phyloP scores from a whole-genome alignment of 1,140 invertebrate genomes.

The Papilio polyxenes region DNA sequence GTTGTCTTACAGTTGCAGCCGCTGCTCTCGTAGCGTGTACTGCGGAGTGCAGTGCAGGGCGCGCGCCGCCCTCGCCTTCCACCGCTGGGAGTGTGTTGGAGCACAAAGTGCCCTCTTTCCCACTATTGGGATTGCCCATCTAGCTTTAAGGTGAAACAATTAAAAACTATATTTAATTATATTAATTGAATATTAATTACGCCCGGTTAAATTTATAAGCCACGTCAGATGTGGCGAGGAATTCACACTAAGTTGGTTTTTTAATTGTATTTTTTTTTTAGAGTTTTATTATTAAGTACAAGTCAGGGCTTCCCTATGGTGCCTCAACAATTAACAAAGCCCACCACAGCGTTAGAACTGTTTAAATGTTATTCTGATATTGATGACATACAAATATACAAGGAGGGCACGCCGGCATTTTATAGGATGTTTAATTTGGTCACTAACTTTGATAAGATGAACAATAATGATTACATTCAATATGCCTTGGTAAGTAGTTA shows the following conservation, averaged over 20 bases:
- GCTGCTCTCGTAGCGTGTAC: slow-evolving; percentile 84
- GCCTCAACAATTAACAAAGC: slow-evolving; percentile 40
- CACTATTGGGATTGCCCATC: slow-evolving; percentile 88
- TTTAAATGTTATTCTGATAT: slow-evolving; percentile 59
- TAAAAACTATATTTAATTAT: neutral
- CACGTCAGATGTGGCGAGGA: too few relatives aligned
- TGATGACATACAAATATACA: slow-evolving; percentile 64
- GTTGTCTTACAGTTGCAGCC: slow-evolving; percentile 80
- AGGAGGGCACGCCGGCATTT: slow-evolving; percentile 54
- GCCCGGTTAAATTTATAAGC: too few relatives aligned
- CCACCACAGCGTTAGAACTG: slow-evolving; percentile 53
- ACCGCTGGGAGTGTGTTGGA: slow-evolving; percentile 88
- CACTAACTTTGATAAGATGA: slow-evolving; percentile 83
- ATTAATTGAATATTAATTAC: too few relatives aligned
- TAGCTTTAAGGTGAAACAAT: slow-evolving; percentile 83
- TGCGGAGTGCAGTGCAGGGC: slow-evolving; percentile 84
- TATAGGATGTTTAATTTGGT: slow-evolving; percentile 83
- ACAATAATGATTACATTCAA: slow-evolving; percentile 83
- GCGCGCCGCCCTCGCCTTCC: slow-evolving; percentile 83
- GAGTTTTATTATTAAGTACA: slow-evolving; percentile 61
- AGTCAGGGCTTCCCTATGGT: slow-evolving; percentile 57
- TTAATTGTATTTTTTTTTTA: slow-evolving; percentile 43
- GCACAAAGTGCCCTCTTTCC: slow-evolving; percentile 83
- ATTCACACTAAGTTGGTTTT: too few relatives aligned
- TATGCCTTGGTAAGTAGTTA: slow-evolving; percentile 82